These are phyloP conservation scores for Speoplatyrhinus poulsoni DNA, from an alignment of 2,113 vertebrate genomes.

Conservation along the genomic window DNA sequence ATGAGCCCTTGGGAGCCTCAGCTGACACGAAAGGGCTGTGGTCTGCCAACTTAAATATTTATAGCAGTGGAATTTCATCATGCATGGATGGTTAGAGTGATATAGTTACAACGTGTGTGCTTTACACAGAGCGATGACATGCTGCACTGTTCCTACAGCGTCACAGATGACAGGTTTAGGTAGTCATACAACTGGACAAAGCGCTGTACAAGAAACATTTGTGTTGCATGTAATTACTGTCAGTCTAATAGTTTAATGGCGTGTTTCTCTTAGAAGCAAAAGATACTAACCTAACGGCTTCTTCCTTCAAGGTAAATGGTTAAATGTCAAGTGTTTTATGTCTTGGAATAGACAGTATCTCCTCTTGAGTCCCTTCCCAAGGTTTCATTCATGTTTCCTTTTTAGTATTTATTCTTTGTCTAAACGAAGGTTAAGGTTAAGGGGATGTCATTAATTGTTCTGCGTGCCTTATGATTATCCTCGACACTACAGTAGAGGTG, in stretches of 20 bases:
- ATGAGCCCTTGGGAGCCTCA: constrained; percentile 57
- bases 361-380: no score
- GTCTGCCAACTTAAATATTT: constrained; percentile 66
- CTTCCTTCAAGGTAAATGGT: constrained; percentile 31
- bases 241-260: constrained; percentile 28
- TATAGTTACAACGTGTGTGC: constrained; percentile 48
- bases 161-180: constrained; percentile 21
- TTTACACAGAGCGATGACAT: constrained; percentile 26
- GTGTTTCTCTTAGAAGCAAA: constrained; percentile 10
- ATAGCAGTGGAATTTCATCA: constrained; percentile 49
- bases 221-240: constrained; percentile 20
- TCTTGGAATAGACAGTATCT: no score
- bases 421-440: no score
- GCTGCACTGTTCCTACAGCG: background rate
- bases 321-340: no score
- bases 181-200: constrained; percentile 19
- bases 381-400: no score
- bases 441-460: constrained; percentile 24
- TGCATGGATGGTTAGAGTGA: constrained; percentile 53
- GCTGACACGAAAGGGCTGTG: constrained; percentile 59
- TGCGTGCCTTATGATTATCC: constrained; percentile 55
- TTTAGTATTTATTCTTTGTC: no score
- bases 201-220: constrained; percentile 10
- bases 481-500: constrained; percentile 39
- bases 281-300: constrained; percentile 46